Conservation (phyloP, 2,888 invertebrate genomes). For the Argyra leucocephala region DNA sequence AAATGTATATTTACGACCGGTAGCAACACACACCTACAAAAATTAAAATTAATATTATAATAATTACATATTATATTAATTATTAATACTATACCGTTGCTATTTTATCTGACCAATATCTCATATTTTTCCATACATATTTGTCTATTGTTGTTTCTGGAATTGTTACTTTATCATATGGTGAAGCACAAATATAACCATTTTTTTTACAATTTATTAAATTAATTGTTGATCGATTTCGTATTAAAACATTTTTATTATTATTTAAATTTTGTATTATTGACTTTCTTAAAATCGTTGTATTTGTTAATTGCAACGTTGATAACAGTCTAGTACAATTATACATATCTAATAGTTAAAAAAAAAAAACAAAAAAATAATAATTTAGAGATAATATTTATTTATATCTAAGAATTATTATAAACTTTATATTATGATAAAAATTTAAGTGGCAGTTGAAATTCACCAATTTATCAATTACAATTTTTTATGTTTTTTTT, state of each 20-base stretch:
- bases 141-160: slow-evolving; percentile 51
- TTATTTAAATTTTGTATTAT: not conserved
- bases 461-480: too few species aligned
- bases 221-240: slow-evolving; percentile 22
- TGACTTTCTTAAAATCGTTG: too few species aligned
- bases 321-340: too few species aligned
- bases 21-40: slow-evolving; percentile 59
- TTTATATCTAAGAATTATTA: too few species aligned
- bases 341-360: too few species aligned
- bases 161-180: slow-evolving; percentile 44
- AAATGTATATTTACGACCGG: slow-evolving; percentile 64
- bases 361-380: too few species aligned
- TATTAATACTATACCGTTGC: slow-evolving; percentile 50
- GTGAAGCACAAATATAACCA: slow-evolving; percentile 43
- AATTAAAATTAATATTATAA: slow-evolving; percentile 9
- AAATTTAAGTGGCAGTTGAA: too few species aligned
- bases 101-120: slow-evolving; percentile 55
- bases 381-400: too few species aligned
- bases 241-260: not conserved
- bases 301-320: too few species aligned
- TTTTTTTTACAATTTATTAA: slow-evolving; percentile 33
- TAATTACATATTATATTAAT: slow-evolving; percentile 4
- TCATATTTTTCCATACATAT: slow-evolving; percentile 52
- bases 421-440: too few species aligned
- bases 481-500: too few species aligned